Base-by-base conservation (phyloP, 2,797 vertebrate species). In the Ceryle rudis region DNA sequence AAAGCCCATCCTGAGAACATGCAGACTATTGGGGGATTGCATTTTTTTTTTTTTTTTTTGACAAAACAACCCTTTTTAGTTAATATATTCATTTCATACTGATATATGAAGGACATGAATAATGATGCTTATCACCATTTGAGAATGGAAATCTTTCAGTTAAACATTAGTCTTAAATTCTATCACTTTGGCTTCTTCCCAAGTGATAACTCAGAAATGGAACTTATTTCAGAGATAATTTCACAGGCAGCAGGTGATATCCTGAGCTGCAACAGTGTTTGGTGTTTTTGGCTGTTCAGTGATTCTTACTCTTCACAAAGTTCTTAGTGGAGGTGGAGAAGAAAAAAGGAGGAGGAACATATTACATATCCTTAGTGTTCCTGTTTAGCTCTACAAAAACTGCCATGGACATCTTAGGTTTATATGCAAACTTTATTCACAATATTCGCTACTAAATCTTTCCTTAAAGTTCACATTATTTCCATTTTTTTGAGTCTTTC, bases 181-280 rank as follows among this genome's bases (percentile, higher is more conserved):
- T 84, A 33, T 35, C 44, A 35, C 37, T 80, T 78, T 74, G 67
- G 28, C 74, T 87, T 90, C 35, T 84, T 72, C 41, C n/a, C 67
- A 89, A 16, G 15, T 25, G 13, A 18, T 89, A 60, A 71, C 60
- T 90, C 83, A 89, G 75, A 86, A 90, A 72, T 33, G 3, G 75
- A 93, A 47, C 26, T 73, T 57, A 42, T 58, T 84, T 79, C 42
- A 81, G 64, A 37, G 18, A 90, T 23, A 92, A 81, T 79, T 90
- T 95, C 80, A 90, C 46, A 90, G 35, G 65, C 80, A 88, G 58
- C 26, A 75, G 77, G 73, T 79, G 70, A 75, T 75, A 89, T 69
- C 54, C 52, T 60, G 39, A 82, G 14, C 11, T 77, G 64, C 51
- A 90, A 35, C 7, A 64, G 20, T 26, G 6, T 77, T 83, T 73